Evolutionary conservation across 2,888 invertebrate species (phyloP).

Genomic region (Parelbella ahira): DNA sequence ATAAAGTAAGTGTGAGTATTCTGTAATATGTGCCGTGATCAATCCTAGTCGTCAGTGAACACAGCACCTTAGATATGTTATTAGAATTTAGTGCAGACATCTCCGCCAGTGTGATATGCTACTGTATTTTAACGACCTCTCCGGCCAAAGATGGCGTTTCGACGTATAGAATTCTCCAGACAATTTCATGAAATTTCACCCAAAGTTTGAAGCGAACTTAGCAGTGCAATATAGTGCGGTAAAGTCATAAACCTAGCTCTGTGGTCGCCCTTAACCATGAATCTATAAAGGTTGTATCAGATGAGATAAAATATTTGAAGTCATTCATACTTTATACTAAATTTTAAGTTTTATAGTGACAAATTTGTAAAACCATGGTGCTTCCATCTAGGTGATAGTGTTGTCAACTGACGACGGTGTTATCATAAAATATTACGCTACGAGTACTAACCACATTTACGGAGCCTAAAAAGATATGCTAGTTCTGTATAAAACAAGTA

Average conservation of each 20-base stretch:
- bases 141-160: constrained; percentile 15
- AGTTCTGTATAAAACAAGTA: too few species aligned
- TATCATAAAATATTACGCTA: too few species aligned
- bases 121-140: constrained; percentile 21
- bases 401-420: too few species aligned
- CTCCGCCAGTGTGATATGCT: constrained; percentile 20
- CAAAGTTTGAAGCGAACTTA: constrained; percentile 14
- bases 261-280: constrained; percentile 7
- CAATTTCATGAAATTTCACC: constrained; percentile 19
- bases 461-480: too few species aligned
- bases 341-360: too few species aligned
- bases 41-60: not conserved
- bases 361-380: too few species aligned
- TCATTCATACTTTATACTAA: too few species aligned
- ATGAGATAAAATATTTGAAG: constrained; percentile 7
- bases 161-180: constrained; percentile 14
- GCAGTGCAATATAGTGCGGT: constrained; percentile 13
- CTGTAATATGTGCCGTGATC: too few species aligned
- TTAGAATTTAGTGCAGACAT: constrained; percentile 23
- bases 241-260: constrained; percentile 20
- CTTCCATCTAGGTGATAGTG: too few species aligned
- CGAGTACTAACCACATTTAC: too few species aligned
- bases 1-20: too few species aligned
- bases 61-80: constrained; percentile 16
- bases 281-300: constrained; percentile 17